phyloP scores from a whole-genome alignment of 2,113 vertebrate species.

The chimpanzee (Pan troglodytes) region DNA sequence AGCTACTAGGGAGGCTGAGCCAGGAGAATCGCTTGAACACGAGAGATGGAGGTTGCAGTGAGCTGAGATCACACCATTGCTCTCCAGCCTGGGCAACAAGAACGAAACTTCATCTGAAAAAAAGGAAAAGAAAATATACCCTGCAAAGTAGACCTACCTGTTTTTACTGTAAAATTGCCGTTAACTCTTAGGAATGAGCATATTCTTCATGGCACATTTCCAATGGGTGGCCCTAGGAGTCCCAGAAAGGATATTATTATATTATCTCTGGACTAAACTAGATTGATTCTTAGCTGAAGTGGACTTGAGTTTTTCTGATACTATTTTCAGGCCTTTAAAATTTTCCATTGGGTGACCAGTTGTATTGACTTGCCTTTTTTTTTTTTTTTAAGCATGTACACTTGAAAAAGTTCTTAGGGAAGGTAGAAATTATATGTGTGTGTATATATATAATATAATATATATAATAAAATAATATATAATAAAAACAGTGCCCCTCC shows the following conservation, averaged over 20 bases:
- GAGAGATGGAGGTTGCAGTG: too few relatives aligned
- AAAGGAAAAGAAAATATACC: background rate
- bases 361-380: background rate
- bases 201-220: constrained; percentile 15
- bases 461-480: background rate
- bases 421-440: background rate
- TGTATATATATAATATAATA: too few relatives aligned
- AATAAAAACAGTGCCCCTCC: background rate
- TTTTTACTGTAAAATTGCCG: constrained; percentile 20
- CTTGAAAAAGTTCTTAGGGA: background rate
- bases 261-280: background rate
- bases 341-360: background rate
- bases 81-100: too few relatives aligned
- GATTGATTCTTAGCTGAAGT: background rate
- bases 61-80: too few relatives aligned
- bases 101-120: too few relatives aligned
- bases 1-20: too few relatives aligned
- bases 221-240: background rate
- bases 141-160: background rate
- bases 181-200: background rate
- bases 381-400: background rate
- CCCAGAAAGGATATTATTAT: background rate
- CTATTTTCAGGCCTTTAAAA: background rate
- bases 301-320: background rate
- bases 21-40: too few relatives aligned